phyloP scores from a whole-genome alignment of 2,797 vertebrate species.

The Cryptoprocta ferox region DNA sequence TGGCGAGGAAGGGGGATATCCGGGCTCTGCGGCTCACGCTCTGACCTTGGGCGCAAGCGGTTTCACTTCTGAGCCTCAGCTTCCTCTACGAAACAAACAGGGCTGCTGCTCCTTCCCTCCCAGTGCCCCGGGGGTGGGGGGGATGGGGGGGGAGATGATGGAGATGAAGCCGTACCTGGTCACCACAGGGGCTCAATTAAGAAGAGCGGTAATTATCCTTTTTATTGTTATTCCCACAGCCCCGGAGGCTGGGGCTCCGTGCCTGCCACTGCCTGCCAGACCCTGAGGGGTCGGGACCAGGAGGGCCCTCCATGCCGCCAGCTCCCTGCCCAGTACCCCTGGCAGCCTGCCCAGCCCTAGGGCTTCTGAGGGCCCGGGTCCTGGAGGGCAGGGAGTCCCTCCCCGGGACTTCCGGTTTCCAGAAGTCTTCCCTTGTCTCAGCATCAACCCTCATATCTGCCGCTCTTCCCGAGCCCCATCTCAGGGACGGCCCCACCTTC shows the following conservation, averaged over 20 bases:
- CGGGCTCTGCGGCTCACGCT: not conserved
- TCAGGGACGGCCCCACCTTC: not conserved
- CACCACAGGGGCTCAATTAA: conserved; percentile 50
- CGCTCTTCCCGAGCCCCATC: not conserved
- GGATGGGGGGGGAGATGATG: too few species aligned
- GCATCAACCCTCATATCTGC: not conserved
- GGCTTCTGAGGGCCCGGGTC: not conserved
- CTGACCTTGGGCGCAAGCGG: conserved; percentile 59
- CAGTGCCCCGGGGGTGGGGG: not conserved
- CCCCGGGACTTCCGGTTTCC: not conserved
- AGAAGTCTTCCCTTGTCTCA: not conserved
- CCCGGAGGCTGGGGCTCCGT: not conserved
- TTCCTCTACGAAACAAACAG: conserved; percentile 70
- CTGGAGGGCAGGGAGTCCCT: not conserved
- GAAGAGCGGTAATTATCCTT: conserved; percentile 57
- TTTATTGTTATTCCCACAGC: conserved; percentile 61
- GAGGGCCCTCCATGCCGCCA: not conserved
- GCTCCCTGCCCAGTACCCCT: not conserved
- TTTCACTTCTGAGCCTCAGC: conserved; percentile 65
- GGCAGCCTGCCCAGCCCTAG: not conserved
- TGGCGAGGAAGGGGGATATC: conserved; percentile 72
- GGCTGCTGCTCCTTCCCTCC: not conserved
- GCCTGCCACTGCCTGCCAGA: conserved; percentile 49
- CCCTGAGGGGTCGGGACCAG: not conserved
- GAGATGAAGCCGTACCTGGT: conserved; percentile 29